Evolutionary conservation across 2,113 vertebrate species (phyloP).

Genomic region (Cebus imitator): DNA sequence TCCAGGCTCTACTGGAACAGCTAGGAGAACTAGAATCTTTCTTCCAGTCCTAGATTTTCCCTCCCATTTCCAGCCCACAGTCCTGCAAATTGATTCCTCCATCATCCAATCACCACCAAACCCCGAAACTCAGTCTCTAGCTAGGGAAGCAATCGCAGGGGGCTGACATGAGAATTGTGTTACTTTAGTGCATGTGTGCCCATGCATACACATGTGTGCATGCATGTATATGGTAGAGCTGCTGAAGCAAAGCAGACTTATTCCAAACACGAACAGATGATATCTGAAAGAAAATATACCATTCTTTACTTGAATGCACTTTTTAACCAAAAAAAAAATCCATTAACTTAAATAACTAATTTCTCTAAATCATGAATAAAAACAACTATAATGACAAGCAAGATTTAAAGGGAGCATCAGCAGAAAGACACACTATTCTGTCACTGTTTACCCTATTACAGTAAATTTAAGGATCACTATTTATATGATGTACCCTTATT

Average conservation of each 20-base stretch:
- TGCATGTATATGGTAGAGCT: neutral
- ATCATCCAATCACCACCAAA: neutral
- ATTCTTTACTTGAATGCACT: neutral
- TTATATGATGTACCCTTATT: neutral
- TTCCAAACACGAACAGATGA: neutral
- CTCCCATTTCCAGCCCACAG: neutral
- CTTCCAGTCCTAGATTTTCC: neutral
- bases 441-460: neutral
- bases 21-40: neutral
- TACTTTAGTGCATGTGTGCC: neutral
- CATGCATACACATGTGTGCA: no score
- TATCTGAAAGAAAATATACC: neutral
- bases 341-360: constrained; percentile 18
- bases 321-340: neutral
- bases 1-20: neutral
- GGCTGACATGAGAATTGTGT: neutral
- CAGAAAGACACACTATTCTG: neutral
- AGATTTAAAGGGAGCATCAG: neutral
- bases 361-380: neutral
- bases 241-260: neutral
- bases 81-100: neutral
- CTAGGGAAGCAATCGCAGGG: neutral
- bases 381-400: neutral
- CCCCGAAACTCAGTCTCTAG: neutral
- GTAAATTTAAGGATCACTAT: neutral